Evolutionary conservation across 2,888 invertebrate species (phyloP).

Genomic region (Teinopalpus imperialis): DNA sequence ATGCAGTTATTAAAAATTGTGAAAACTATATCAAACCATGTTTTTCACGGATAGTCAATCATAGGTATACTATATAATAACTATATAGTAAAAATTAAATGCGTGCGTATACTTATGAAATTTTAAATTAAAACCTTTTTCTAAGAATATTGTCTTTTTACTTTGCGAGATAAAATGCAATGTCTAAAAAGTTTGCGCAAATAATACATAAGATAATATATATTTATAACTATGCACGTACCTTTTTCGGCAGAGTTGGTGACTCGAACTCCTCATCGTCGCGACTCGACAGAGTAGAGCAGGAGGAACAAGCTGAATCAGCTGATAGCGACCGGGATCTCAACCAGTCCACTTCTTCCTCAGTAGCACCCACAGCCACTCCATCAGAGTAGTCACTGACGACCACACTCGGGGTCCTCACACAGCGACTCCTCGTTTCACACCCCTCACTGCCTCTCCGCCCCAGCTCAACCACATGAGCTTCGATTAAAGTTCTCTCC

Average conservation of each 20-base stretch:
- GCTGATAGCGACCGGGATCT: slow-evolving; percentile 79
- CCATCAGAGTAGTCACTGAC: slow-evolving; percentile 93
- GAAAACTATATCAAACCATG: too few species aligned
- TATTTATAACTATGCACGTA: too few species aligned
- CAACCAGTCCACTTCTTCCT: slow-evolving; percentile 72
- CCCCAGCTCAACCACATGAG: slow-evolving; percentile 81
- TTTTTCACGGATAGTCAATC: too few species aligned
- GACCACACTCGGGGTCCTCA: slow-evolving; percentile 92
- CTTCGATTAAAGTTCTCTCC: slow-evolving; percentile 72
- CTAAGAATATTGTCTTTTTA: too few species aligned
- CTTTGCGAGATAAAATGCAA: too few species aligned
- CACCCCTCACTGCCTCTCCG: slow-evolving; percentile 75
- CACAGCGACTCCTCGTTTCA: slow-evolving; percentile 80
- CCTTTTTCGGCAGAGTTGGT: slow-evolving; percentile 74
- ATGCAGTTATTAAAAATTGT: too few species aligned
- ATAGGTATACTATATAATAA: too few species aligned
- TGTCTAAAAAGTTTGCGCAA: too few species aligned
- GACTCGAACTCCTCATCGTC: slow-evolving; percentile 84
- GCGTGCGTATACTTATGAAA: too few species aligned
- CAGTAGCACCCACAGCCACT: slow-evolving; percentile 67
- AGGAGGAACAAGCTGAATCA: slow-evolving; percentile 88
- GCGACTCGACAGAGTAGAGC: slow-evolving; percentile 88
- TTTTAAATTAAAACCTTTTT: too few species aligned
- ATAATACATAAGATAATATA: too few species aligned
- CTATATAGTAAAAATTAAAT: too few species aligned